Conservation (phyloP, 2,797 vertebrate genomes). For the Prionace glauca region DNA sequence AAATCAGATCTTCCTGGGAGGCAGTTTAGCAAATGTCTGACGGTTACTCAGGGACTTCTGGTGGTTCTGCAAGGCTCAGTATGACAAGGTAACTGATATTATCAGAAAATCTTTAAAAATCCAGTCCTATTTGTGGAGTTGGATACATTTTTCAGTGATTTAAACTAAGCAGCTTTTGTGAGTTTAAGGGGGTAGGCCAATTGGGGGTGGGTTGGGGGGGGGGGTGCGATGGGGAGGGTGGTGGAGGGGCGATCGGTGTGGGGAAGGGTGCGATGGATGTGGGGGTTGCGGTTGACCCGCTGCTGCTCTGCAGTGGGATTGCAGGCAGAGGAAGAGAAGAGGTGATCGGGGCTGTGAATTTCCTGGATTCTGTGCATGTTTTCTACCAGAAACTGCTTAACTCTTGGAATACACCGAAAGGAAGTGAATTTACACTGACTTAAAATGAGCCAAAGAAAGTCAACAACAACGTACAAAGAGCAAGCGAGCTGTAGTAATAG, state of each 20-base stretch:
- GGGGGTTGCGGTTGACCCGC: too few relatives aligned
- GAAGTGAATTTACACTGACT: not conserved
- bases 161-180: not conserved
- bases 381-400: not conserved
- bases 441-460: not conserved
- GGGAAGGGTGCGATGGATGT: too few relatives aligned
- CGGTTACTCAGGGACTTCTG: not conserved
- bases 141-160: not conserved
- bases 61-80: not conserved
- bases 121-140: not conserved
- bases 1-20: not conserved
- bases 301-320: too few relatives aligned
- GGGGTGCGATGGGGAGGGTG: too few relatives aligned
- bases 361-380: not conserved
- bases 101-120: not conserved
- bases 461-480: not conserved
- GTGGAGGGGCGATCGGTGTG: too few relatives aligned
- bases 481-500: too few relatives aligned
- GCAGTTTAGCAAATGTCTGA: not conserved
- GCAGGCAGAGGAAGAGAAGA: too few relatives aligned
- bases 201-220: too few relatives aligned
- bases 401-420: not conserved
- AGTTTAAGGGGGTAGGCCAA: not conserved
- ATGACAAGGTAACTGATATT: not conserved
- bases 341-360: too few relatives aligned